These are phyloP conservation scores for Apaloderma vittatum DNA, from an alignment of 2,113 vertebrate species.

Conservation along the genomic window DNA sequence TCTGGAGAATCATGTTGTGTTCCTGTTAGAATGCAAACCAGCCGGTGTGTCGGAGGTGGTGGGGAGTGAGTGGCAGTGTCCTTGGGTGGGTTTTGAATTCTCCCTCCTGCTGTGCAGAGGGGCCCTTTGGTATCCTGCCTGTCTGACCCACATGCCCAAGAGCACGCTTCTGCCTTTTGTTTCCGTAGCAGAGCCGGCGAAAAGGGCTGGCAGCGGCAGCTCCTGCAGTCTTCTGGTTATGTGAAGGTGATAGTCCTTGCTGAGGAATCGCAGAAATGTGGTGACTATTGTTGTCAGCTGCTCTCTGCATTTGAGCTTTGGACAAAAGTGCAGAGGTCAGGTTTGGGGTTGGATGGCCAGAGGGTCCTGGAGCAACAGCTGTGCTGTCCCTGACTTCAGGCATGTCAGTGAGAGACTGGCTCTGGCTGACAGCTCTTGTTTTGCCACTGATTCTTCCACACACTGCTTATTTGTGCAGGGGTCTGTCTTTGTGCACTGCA, in stretches of 20 bases:
- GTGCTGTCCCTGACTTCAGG: neutral
- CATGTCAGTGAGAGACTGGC: neutral
- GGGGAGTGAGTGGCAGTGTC: neutral
- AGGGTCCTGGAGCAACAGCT: neutral
- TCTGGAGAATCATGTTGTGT: rapidly evolving
- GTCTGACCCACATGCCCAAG: rapidly evolving
- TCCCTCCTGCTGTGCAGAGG: rapidly evolving
- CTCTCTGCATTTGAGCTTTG: rapidly evolving
- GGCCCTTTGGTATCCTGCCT: neutral
- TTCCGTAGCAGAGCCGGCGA: neutral
- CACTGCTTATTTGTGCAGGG: neutral
- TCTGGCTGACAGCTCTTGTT: neutral
- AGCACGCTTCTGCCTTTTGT: neutral
- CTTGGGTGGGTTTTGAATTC: neutral
- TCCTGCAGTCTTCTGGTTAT: neutral
- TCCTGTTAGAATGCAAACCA: neutral
- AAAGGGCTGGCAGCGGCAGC: neutral
- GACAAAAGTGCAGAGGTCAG: neutral
- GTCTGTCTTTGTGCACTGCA: neutral
- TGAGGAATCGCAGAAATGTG: conserved; percentile 31
- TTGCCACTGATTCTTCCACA: neutral
- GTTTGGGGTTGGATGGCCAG: neutral
- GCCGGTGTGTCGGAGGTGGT: rapidly evolving
- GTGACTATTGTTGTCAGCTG: neutral
- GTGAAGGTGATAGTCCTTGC: neutral